A percentile compares a stretch with the other conserved stretches of the same genome.
phyloP scores from a whole-genome alignment of 1,140 invertebrate species.

The Vanessa atalanta region DNA sequence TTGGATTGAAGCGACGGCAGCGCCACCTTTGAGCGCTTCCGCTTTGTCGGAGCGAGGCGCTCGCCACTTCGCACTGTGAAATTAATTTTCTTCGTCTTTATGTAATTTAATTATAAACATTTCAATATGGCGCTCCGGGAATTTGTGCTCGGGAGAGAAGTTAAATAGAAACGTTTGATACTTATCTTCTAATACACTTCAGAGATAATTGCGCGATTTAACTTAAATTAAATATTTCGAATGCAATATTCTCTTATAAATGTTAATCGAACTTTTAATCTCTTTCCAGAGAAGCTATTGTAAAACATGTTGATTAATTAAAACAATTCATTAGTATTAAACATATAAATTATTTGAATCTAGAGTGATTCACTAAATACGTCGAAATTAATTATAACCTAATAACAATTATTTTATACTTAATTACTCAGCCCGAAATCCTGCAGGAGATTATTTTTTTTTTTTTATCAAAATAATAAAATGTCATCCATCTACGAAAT shows the following conservation, averaged over 20 bases:
- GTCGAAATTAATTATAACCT: neutral
- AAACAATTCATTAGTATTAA: neutral
- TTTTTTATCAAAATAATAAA: slow-evolving; percentile 17
- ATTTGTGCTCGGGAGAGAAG: slow-evolving; percentile 73
- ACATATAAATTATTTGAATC: neutral
- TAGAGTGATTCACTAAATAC: too few species aligned
- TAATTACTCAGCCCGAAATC: slow-evolving; percentile 12
- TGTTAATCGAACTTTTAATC: slow-evolving; percentile 11
- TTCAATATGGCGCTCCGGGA: slow-evolving; percentile 79
- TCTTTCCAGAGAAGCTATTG: neutral
- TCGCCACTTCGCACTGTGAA: slow-evolving; percentile 76
- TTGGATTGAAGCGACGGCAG: slow-evolving; percentile 72
- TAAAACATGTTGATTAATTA: neutral
- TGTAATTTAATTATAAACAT: slow-evolving; percentile 82
- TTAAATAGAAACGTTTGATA: slow-evolving; percentile 81
- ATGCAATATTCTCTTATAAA: slow-evolving; percentile 15
- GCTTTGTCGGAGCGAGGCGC: slow-evolving; percentile 58
- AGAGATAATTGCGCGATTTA: slow-evolving; percentile 72
- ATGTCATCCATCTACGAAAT: slow-evolving; percentile 73
- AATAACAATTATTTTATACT: neutral
- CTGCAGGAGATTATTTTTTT: neutral
- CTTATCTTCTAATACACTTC: slow-evolving; percentile 79
- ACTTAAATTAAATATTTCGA: slow-evolving; percentile 57
- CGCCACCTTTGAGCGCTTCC: slow-evolving; percentile 69
- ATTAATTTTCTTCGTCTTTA: slow-evolving; percentile 81